These are phyloP conservation scores for Diabrotica balteata DNA, from an alignment of 2,888 invertebrate species.

Conservation along the genomic window DNA sequence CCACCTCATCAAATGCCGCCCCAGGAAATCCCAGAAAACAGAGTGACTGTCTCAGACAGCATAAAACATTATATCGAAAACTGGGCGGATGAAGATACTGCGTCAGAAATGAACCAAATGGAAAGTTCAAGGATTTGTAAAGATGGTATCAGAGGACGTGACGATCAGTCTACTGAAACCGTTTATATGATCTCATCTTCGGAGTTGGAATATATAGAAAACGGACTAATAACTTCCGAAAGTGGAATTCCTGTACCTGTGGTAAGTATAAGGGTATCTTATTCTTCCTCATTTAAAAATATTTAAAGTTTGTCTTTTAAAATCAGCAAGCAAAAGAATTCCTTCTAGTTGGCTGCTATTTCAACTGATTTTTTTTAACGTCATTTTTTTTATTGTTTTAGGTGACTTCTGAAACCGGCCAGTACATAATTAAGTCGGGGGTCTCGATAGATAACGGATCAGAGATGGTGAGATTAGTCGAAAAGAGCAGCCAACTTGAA, in stretches of 20 bases:
- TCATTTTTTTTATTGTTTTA: slow-evolving; percentile 26
- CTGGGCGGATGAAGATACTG: slow-evolving; percentile 56
- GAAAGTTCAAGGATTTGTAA: slow-evolving; percentile 35
- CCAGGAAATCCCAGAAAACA: slow-evolving; percentile 47
- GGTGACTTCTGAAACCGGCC: slow-evolving; percentile 47
- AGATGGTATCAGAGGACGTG: slow-evolving; percentile 36
- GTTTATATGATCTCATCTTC: slow-evolving; percentile 49
- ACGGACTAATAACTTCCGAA: slow-evolving; percentile 45
- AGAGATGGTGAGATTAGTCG: slow-evolving; percentile 47
- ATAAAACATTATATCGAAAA: slow-evolving; percentile 56
- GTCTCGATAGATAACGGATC: slow-evolving; percentile 45
- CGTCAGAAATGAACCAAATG: slow-evolving; percentile 43
- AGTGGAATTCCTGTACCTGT: slow-evolving; percentile 39
- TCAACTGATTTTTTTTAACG: too few species aligned
- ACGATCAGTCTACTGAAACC: slow-evolving; percentile 42
- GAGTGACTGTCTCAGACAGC: slow-evolving; percentile 47
- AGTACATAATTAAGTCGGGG: slow-evolving; percentile 49
- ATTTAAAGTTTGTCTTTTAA: too few species aligned
- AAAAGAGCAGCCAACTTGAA: slow-evolving; percentile 40
- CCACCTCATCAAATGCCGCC: slow-evolving; percentile 43
- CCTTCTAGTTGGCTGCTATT: too few species aligned
- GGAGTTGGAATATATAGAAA: slow-evolving; percentile 50
- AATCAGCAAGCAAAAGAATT: too few species aligned
- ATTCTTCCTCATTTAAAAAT: background rate
- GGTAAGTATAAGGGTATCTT: slow-evolving; percentile 31